Conservation (phyloP, 2,113 vertebrate genomes). For the Scomber scombrus region DNA sequence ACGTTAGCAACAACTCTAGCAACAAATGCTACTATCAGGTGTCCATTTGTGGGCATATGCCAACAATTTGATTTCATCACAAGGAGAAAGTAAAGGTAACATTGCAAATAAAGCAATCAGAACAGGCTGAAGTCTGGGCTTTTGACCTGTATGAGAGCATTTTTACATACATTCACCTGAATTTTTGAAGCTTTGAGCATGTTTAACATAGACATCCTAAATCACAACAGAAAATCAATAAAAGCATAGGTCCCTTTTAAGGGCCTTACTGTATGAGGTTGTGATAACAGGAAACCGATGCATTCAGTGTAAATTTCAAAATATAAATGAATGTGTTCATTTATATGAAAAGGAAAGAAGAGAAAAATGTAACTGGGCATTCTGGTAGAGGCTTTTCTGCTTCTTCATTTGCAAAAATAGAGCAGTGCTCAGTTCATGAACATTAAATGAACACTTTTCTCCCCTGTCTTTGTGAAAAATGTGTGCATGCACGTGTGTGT, state of each 20-base stretch:
- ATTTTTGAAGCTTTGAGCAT: too few species aligned
- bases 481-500: neutral
- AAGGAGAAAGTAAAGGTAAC: too few species aligned
- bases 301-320: neutral
- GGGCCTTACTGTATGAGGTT: neutral
- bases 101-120: too few species aligned
- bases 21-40: too few species aligned
- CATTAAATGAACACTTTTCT: constrained; percentile 57
- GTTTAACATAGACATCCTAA: too few species aligned
- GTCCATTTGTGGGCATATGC: too few species aligned
- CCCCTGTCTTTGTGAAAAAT: neutral
- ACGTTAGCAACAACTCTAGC: too few species aligned
- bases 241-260: neutral
- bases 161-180: too few species aligned
- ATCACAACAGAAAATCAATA: too few species aligned
- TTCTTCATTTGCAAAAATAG: constrained; percentile 36
- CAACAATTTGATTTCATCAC: too few species aligned
- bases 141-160: too few species aligned
- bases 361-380: constrained; percentile 10
- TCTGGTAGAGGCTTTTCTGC: constrained; percentile 22
- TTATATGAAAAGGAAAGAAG: constrained; percentile 9
- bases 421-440: constrained; percentile 54
- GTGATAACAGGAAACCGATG: neutral
- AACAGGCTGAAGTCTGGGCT: too few species aligned
- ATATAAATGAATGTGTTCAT: constrained; percentile 40